A percentile compares a stretch with the other conserved stretches of the same genome.
phyloP scores from a whole-genome alignment of 2,113 vertebrate species.

The Oryzias celebensis region DNA sequence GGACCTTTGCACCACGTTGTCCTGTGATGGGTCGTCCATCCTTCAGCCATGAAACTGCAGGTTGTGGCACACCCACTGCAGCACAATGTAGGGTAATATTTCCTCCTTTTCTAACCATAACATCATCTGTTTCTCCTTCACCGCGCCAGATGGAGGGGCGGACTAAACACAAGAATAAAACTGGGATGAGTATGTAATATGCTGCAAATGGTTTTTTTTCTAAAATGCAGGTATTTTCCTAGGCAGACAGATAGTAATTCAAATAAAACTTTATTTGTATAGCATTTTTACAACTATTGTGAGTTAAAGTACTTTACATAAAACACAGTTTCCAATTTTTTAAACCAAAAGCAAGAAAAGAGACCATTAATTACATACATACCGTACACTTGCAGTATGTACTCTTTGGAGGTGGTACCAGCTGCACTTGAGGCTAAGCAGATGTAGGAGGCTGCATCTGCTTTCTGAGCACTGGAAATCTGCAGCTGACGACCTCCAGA shows the following conservation, averaged over 20 bases:
- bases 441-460: slow-evolving; percentile 85
- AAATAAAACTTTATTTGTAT: too few species aligned
- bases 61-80: slow-evolving; percentile 83
- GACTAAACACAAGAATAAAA: slow-evolving; percentile 71
- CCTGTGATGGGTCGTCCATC: slow-evolving; percentile 80
- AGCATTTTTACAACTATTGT: too few species aligned
- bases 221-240: too few species aligned
- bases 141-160: slow-evolving; percentile 82
- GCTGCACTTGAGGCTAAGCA: slow-evolving; percentile 87
- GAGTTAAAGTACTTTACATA: too few species aligned
- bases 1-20: slow-evolving; percentile 65
- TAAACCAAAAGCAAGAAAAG: background rate
- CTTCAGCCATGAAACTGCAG: slow-evolving; percentile 87
- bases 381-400: slow-evolving; percentile 91
- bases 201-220: too few species aligned
- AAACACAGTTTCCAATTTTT: too few species aligned
- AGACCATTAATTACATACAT: slow-evolving; percentile 21
- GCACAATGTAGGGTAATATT: slow-evolving; percentile 84
- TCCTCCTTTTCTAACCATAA: slow-evolving; percentile 78
- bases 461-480: slow-evolving; percentile 80
- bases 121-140: slow-evolving; percentile 59
- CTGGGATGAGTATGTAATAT: background rate
- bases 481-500: slow-evolving; percentile 93
- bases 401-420: slow-evolving; percentile 84
- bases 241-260: too few species aligned